Evolutionary conservation across 2,797 vertebrate genomes (phyloP), one percentile per base, ranked within the genome.

Genomic region (Spondyliosoma cantharus): DNA sequence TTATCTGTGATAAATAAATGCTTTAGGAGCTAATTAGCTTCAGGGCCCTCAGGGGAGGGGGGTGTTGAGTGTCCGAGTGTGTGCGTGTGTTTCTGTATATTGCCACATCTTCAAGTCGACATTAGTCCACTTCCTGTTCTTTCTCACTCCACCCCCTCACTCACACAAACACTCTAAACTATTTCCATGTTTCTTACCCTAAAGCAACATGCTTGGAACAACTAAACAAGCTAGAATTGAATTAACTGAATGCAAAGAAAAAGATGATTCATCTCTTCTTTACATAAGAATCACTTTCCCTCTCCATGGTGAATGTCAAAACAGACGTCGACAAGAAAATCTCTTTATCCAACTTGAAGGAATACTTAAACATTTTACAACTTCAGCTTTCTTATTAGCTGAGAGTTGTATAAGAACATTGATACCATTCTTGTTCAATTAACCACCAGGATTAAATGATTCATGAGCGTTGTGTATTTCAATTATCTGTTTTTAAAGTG

Each of bases 1-100:
- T 95, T 95, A 94, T 95, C 95, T 95, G 90, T 92, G 93, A 95
- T 95, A 95, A 95, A 96, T 95, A 95, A 95, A 95, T 92, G 92
- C 93, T 94, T 94, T 92, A 91, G 90, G 90, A 95, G 92, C 93
- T 93, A 95, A 95, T 95, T 94, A 95, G 92, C 90, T 92, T 89
- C 83, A 71, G 65, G 85, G 83, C 81, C 90, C 92, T 87, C 90
- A 58, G 61, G 91, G 91, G 93, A 93, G 83, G 85, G 61, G 80
- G 73, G 83, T 89, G 90, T 90, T 90, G 87, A 87, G 92, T 93
- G 93, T 94, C 94, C 92, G 79, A 91, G 83, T 81, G 74, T 80
- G 81, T 81, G 66, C 46, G 75, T 84, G 74, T 76, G 73, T 85
- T 80, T 78, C 67, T 82, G 77, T 81, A 74, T 82, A 76, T 88